Evolutionary conservation across 2,113 vertebrate genomes (phyloP), one percentile per base, ranked within the genome.

Genomic region (Mirounga angustirostris): DNA sequence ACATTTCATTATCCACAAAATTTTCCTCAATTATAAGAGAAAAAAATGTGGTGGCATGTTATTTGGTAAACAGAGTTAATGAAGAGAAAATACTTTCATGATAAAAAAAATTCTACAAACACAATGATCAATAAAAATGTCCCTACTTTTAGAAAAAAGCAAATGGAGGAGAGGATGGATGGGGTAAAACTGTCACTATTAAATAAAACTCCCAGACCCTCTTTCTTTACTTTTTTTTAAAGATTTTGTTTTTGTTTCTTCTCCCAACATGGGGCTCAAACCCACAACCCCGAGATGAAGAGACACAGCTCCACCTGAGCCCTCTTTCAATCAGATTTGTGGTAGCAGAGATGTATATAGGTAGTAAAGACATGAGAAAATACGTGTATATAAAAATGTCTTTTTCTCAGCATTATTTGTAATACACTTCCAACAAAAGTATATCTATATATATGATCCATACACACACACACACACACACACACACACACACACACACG

Each of bases 61-160:
- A 65, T n/a, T 94, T 3, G 65, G 22, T 61, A 94, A 85, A 58
- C 43, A 71, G 21, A 63, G 22, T 13, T 54, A 95, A 58, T 5
- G 26, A 59, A 74, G 9, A 87, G 5, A 95, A 88, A 80, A 74
- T 65, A 82, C 18, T n/a, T 69, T 10, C 18, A n/a, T n/a, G 65
- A 69, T 69, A n/a, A 69, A 92, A 89, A 71, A 91, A 91, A 43
- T 89, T 94, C 61, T 83, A 82, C 2, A 71, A 69, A 84, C n/a
- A 58, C 5, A 18, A 0, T 9, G 4, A 76, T 67, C 36, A 56
- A 59, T 40, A 79, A 90, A 94, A 76, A 94, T 28, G 5, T 4
- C 14, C 12, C 33, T 36, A 40, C 28, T 91, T 33, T 22, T 69
- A 76, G 74, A 81, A 80, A 58, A 46, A 54, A 50, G 30, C 13